Base-by-base conservation (phyloP, 2,888 invertebrate genomes). In the Andrena minutula region DNA sequence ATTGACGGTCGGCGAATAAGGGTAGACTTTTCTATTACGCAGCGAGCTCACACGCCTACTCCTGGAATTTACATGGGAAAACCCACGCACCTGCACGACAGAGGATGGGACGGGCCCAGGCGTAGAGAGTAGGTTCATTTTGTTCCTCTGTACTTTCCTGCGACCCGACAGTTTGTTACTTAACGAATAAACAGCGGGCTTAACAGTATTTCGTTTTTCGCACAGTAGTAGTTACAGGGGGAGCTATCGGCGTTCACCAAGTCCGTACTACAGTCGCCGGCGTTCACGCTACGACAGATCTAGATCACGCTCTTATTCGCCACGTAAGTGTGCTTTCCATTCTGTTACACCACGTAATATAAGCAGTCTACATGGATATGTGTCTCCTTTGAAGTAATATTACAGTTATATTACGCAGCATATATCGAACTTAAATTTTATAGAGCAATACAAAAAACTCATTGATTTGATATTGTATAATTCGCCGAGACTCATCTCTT, bases 41-140 rank as follows among this genome's bases (percentile, higher is more conserved):
- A 98, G 94, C 96, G 99, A 79, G 98, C 99, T 10, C 99, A 99
- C 94, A 99, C 99, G 0, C 99, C 99, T 12, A 99, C 99, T 5
- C 99, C 99, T 7, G 99, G 99, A 75, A 97, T 99, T 89, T 99
- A 99, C 93, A 98, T 99, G 97, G 99, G 99, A 66, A 98, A 97
- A 94, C 98, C 98, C 1, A 98, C 98, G 30, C 94, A 89, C 56
- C 41, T 88, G 3, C 86, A 86, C 7, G 88, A 86, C 10, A 87
- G 92, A 83, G 86, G 90, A 81, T 90, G 90, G 90, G 89, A 91
- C 58, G 90, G 90, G 60, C 90, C 93, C 7, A 90, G 94, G 79
- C 93, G 94, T 83, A 94, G 96, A 94, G 96, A 95, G 96, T 96
- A 92, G 95, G 96, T 95, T 84, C 56, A 63, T n/a, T 53, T 64